These are phyloP conservation scores for Danio kyathit DNA, from an alignment of 2,797 vertebrate genomes.

Conservation along the genomic window DNA sequence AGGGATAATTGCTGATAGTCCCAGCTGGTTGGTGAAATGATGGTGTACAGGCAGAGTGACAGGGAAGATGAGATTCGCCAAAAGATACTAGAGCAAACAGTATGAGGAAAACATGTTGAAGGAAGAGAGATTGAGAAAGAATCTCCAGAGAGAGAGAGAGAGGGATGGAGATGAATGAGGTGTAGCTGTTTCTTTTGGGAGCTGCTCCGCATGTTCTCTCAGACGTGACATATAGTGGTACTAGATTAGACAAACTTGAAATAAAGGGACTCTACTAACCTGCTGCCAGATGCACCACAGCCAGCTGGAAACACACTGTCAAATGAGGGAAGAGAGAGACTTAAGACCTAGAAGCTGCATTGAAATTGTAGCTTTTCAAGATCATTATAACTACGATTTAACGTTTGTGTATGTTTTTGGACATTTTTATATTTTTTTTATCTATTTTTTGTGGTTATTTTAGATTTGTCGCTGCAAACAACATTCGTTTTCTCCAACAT, in stretches of 20 bases:
- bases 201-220: slow-evolving; percentile 41
- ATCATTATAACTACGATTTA: not conserved
- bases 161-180: slow-evolving; percentile 27
- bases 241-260: slow-evolving; percentile 45
- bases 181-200: slow-evolving; percentile 30
- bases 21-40: too few relatives aligned
- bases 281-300: slow-evolving; percentile 13
- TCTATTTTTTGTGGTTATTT: too few relatives aligned
- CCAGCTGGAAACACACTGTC: slow-evolving; percentile 5
- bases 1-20: too few relatives aligned
- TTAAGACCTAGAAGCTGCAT: not conserved
- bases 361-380: not conserved
- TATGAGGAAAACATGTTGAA: not conserved
- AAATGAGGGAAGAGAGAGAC: not conserved
- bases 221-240: slow-evolving; percentile 19
- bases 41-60: too few relatives aligned
- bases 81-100: not conserved
- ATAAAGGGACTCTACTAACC: slow-evolving; percentile 30
- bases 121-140: slow-evolving; percentile 2
- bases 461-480: too few relatives aligned
- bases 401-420: too few relatives aligned
- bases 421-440: too few relatives aligned
- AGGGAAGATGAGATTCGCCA: not conserved
- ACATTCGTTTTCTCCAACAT: too few relatives aligned
- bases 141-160: slow-evolving; percentile 27